phyloP scores from a whole-genome alignment of 2,888 invertebrate genomes.

The Dusona sp. region DNA sequence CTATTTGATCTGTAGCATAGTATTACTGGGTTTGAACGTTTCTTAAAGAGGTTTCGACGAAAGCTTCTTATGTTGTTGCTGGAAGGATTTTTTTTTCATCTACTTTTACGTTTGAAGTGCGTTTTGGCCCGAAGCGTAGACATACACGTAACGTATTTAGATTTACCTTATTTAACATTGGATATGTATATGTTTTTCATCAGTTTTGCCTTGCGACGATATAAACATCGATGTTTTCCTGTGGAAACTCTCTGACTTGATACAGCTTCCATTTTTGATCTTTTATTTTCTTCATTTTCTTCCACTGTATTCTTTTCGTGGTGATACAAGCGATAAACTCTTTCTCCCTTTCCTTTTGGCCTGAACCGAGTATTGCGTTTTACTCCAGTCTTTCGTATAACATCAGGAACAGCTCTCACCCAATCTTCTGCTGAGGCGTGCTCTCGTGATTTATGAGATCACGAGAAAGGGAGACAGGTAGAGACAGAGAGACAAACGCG shows the following conservation, averaged over 20 bases:
- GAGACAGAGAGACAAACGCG: background rate
- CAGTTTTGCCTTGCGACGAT: slow-evolving; percentile 6
- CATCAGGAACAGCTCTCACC: background rate
- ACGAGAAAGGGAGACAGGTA: background rate
- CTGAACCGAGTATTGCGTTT: background rate
- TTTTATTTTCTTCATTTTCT: slow-evolving; percentile 7
- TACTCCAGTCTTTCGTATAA: background rate
- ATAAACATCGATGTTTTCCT: slow-evolving; percentile 45
- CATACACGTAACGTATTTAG: slow-evolving; percentile 1
- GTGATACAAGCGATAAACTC: background rate
- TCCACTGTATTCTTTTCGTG: background rate
- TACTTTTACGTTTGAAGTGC: background rate
- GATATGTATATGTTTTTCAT: background rate
- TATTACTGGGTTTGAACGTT: background rate
- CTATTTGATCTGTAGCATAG: background rate
- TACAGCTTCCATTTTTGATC: slow-evolving; percentile 28
- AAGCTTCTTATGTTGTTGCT: background rate
- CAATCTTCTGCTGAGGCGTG: background rate
- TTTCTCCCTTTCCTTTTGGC: background rate
- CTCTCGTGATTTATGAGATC: slow-evolving; percentile 23
- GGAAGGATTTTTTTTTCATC: slow-evolving; percentile 3
- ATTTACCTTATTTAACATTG: background rate
- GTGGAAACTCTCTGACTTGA: slow-evolving; percentile 27
- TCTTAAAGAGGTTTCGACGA: background rate
- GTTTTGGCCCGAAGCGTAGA: background rate